Base-by-base conservation (phyloP, 1,140 invertebrate species). In the Agrypnia vestita region DNA sequence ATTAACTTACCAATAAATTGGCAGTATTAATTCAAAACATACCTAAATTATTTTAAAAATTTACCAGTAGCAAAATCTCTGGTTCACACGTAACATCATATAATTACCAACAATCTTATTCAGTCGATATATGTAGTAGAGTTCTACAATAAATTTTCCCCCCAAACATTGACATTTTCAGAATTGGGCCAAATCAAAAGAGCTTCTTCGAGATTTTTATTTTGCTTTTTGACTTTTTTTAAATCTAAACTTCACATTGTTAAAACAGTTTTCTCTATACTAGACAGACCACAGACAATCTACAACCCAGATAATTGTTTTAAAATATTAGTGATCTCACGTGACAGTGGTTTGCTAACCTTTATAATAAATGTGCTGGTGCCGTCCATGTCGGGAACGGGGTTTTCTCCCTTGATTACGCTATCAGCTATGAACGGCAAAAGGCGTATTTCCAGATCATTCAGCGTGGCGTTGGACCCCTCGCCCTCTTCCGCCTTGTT, bases 391-490 rank as follows among this genome's bases (percentile, higher is more conserved):
- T 43, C 25, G 11, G 61, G 61, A 9, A 64, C 7, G 13, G 61
- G 19, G 25, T 25, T 64, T 10, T 64, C 25, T 12, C 11, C 25
- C 3, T 19, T 35, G 9, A 64, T 12, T 19, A 64, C 25, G 61
- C 61, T 64, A 35, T 64, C 61, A 11, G 61, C 61, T 64, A 64
- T 64, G 25, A 64, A 64, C 10, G 61, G 61, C 13, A 64, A 19
- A 35, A 64, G 61, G 9, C 61, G 61, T 64, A 64, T 64, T n/a
- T 64, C 61, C 61, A 64, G 25, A 13, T 64, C 61, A 7, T 64
- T 64, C 19, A 64, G 25, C 11, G 61, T 25, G 61, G 19, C 25
- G 25, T 35, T 64, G 19, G 61, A 25, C 13, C 13, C 19, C 13
- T 64, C 61, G 9, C 13, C 19, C 19, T 64, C 61, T 3, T 64